A percentile compares a stretch with the other conserved stretches of the same genome.
phyloP scores from a whole-genome alignment of 2,888 invertebrate genomes.

The Phortica okadai region DNA sequence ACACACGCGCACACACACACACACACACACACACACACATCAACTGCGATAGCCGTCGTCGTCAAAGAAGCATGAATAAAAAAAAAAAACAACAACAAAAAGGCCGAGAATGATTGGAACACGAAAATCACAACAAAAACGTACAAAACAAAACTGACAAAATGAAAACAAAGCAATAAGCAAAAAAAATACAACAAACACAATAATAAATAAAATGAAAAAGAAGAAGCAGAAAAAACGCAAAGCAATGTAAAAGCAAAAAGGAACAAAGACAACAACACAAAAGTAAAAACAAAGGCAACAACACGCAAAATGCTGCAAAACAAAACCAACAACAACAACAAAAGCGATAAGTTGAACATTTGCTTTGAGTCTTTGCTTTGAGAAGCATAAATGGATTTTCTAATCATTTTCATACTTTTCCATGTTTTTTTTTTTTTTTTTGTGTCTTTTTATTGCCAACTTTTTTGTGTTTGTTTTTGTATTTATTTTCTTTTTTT shows the following conservation, averaged over 20 bases:
- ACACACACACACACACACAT: conserved; percentile 41
- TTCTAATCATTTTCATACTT: not conserved
- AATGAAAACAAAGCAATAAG: conserved; percentile 43
- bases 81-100: conserved; percentile 46
- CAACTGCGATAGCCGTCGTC: conserved; percentile 18
- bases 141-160: conserved; percentile 60
- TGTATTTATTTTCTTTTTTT: conserved; percentile 57
- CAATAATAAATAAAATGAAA: conserved; percentile 3
- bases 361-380: too few species aligned
- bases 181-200: conserved; percentile 48
- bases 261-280: conserved; percentile 43
- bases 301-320: conserved; percentile 44
- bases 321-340: conserved; percentile 34
- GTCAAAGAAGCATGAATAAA: conserved; percentile 46
- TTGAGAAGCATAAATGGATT: too few species aligned
- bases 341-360: conserved; percentile 4
- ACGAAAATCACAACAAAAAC: conserved; percentile 42
- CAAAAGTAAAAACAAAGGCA: conserved; percentile 54
- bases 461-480: conserved; percentile 46
- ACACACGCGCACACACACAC: conserved; percentile 44
- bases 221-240: too few species aligned
- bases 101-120: conserved; percentile 16
- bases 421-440: not conserved
- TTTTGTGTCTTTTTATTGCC: not conserved
- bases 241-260: conserved; percentile 22